phyloP scores from a whole-genome alignment of 1,140 invertebrate genomes.

The Drosophila repleta region DNA sequence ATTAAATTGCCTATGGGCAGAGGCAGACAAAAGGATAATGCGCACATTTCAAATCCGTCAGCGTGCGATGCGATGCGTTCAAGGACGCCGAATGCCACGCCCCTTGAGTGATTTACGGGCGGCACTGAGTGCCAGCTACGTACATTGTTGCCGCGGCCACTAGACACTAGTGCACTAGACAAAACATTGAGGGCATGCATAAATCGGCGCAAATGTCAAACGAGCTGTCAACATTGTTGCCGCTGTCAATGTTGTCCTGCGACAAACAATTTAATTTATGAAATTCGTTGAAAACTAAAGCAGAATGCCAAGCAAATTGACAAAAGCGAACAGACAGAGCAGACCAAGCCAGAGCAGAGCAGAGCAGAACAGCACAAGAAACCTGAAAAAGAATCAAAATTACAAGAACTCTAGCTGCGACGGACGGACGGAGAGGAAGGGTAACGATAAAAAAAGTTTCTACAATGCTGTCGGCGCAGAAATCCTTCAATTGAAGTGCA shows the following conservation, averaged over 20 bases:
- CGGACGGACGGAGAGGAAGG: conserved; percentile 23
- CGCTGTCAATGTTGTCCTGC: conserved; percentile 53
- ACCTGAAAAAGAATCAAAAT: conserved; percentile 38
- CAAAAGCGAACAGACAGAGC: conserved; percentile 46
- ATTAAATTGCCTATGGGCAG: conserved; percentile 15
- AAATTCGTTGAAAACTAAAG: conserved; percentile 72
- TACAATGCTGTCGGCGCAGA: conserved; percentile 32
- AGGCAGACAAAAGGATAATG: conserved; percentile 24
- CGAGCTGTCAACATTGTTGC: conserved; percentile 40
- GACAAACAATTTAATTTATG: conserved; percentile 82
- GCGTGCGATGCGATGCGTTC: conserved; percentile 9
- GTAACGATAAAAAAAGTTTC: conserved; percentile 37
- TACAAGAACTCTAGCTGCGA: conserved; percentile 32
- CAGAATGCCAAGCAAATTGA: conserved; percentile 63
- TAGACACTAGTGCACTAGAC: conserved; percentile 11
- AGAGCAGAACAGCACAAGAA: conserved; percentile 23
- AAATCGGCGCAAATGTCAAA: conserved; percentile 53
- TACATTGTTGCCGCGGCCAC: conserved; percentile 15
- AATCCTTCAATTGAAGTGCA: conserved; percentile 64
- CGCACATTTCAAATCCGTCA: conserved; percentile 17
- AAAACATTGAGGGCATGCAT: conserved; percentile 21
- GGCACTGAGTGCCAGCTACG: conserved; percentile 8
- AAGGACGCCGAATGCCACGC: conserved; percentile 30
- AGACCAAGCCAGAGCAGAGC: background rate
- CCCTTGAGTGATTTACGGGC: conserved; percentile 45